phyloP scores from a whole-genome alignment of 2,888 invertebrate genomes.

The Gnatocerus cornutus region DNA sequence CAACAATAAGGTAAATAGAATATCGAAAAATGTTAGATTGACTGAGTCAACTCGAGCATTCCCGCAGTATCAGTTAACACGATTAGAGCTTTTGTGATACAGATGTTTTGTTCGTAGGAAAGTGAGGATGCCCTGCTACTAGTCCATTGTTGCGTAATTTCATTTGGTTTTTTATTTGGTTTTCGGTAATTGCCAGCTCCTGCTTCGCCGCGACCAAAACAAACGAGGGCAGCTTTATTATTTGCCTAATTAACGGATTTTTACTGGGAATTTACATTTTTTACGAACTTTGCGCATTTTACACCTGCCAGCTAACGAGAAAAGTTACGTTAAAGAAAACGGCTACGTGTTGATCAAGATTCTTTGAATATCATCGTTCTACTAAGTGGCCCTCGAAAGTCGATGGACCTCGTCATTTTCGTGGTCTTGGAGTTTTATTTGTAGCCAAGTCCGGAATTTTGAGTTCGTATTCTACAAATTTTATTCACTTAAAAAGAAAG shows the following conservation, averaged over 20 bases:
- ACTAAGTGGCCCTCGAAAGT: no score
- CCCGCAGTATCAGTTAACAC: constrained; percentile 51
- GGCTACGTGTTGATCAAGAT: no score
- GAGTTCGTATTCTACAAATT: no score
- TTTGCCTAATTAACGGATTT: constrained; percentile 28
- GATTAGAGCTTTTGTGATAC: constrained; percentile 55
- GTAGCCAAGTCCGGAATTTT: no score
- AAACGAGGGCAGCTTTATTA: constrained; percentile 28
- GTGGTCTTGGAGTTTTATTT: no score
- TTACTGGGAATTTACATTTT: constrained; percentile 20
- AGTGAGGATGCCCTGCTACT: constrained; percentile 6
- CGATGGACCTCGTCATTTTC: no score
- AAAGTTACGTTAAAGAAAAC: neutral
- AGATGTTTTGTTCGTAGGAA: constrained; percentile 40
- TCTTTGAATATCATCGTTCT: no score
- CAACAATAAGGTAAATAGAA: constrained; percentile 5
- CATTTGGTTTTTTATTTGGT: constrained; percentile 44
- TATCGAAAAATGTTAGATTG: constrained; percentile 7
- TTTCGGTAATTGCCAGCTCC: constrained; percentile 39
- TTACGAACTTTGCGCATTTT: constrained; percentile 5
- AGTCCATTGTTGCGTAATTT: constrained; percentile 42
- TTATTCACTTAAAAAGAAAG: no score
- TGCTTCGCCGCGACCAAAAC: constrained; percentile 27
- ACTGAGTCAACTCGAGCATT: constrained; percentile 16
- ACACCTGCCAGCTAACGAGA: neutral